Evolutionary conservation across 23 tunicate genomes (phyloP).

Genomic region (Ciona savignyi): DNA sequence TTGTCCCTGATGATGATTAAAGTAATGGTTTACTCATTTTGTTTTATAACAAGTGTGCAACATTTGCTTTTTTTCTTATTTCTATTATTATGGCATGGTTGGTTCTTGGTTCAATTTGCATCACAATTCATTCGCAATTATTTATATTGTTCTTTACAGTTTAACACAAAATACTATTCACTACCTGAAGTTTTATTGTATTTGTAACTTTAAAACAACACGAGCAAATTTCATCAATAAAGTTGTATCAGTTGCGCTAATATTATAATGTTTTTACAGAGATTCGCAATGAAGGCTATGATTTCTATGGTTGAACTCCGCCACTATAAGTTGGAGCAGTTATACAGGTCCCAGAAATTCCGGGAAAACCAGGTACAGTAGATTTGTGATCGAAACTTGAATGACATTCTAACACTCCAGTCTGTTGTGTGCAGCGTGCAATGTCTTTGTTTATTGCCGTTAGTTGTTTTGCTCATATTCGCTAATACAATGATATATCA

Average conservation of each 20-base stretch:
- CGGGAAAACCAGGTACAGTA: background rate
- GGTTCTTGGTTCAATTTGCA: constrained; percentile 1
- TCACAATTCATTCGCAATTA: background rate
- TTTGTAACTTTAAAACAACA: background rate
- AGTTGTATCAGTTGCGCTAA: background rate
- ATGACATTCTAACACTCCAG: no score
- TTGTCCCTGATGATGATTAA: no score
- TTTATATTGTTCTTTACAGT: no score
- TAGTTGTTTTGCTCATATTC: no score
- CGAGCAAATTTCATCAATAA: background rate
- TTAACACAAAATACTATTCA: background rate
- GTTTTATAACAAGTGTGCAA: no score
- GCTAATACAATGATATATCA: no score
- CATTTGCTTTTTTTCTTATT: constrained; percentile 2
- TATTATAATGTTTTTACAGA: background rate
- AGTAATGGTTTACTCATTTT: background rate
- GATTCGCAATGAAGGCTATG: background rate
- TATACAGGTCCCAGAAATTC: background rate
- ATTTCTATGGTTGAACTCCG: background rate
- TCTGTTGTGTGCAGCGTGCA: no score
- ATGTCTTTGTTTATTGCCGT: no score
- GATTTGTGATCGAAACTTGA: no score
- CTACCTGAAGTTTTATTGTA: background rate
- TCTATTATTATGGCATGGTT: background rate
- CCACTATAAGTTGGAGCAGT: background rate